Evolutionary conservation across 2,888 invertebrate species (phyloP), one percentile per base, ranked within the genome.

Genomic region (Melangyna quadrimaculata): DNA sequence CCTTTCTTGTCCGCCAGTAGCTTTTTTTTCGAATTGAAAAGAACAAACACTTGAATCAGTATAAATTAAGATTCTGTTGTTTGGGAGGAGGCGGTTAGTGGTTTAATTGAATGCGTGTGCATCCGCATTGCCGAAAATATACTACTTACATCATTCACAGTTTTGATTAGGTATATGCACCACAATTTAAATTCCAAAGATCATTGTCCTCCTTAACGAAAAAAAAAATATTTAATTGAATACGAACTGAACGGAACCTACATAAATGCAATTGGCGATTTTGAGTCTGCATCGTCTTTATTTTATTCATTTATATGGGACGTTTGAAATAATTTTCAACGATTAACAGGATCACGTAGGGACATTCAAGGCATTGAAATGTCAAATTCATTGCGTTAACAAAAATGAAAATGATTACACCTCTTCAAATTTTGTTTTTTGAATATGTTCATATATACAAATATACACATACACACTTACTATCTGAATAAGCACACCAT

Each of bases 41-140:
- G 51, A 67, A 35, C 51, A 57, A 40, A 71, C 80, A 84, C 84
- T 84, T 80, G 84, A 84, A 71, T 67, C 59, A 63, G 80, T 53
- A n/a, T n/a, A 75, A 84, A 84, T 84, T 84, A 77, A 84, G 84
- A 80, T 84, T 84, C 65, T 45, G 35, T 67, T 59, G 71, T 70
- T 59, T 19, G n/a, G n/a, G n/a, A n/a, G 57, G 8, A 7, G 22
- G 19, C 35, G 35, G 40, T 55, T 65, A 57, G 70, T 40, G 71
- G 27, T 53, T 79, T 79, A 74, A 84, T 79, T 79, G 80, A 69
- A 80, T 79, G 80, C 80, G 80, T 72, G 78, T 73, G 82, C 78
- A 84, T 84, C 84, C 84, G 84, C 80, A 80, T 84, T 80, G 84
- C 84, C 84, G 75, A 84, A 84, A 84, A 84, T 72, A 75, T 51